Conservation (phyloP, 2,888 invertebrate species). For the Catocala sponsa region DNA sequence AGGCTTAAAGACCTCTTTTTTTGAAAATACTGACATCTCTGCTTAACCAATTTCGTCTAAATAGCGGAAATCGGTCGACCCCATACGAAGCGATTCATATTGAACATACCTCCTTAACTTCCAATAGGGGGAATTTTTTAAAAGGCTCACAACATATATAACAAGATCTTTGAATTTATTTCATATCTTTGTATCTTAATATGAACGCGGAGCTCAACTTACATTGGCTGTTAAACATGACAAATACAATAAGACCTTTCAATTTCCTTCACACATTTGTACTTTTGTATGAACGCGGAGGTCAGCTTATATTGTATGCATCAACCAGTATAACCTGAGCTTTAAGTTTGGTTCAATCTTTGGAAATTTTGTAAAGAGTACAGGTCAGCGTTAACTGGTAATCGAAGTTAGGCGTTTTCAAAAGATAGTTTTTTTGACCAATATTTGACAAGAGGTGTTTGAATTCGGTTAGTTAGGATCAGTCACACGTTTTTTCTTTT, state of each 20-base stretch:
- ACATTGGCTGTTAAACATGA: neutral
- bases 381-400: slow-evolving; percentile 19
- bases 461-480: slow-evolving; percentile 52
- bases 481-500: slow-evolving; percentile 39
- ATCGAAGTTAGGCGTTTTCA: slow-evolving; percentile 9
- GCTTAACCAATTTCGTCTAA: slow-evolving; percentile 33
- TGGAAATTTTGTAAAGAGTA: neutral
- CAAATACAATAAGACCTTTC: slow-evolving; percentile 19
- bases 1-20: no score
- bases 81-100: slow-evolving; percentile 33
- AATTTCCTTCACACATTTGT: slow-evolving; percentile 23
- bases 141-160: slow-evolving; percentile 1
- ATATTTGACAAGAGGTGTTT: slow-evolving; percentile 47
- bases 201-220: slow-evolving; percentile 3
- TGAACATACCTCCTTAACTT: slow-evolving; percentile 3
- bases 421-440: slow-evolving; percentile 12
- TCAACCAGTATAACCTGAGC: slow-evolving; percentile 15
- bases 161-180: neutral
- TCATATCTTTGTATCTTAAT: neutral
- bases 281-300: neutral
- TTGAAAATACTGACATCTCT: neutral
- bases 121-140: slow-evolving; percentile 4
- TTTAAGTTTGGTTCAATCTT: slow-evolving; percentile 6
- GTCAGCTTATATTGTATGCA: neutral
- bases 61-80: slow-evolving; percentile 43